A percentile compares a stretch with the other conserved stretches of the same genome.
Conservation (phyloP, 2,113 vertebrate species). For the Cochlearius cochlearius region DNA sequence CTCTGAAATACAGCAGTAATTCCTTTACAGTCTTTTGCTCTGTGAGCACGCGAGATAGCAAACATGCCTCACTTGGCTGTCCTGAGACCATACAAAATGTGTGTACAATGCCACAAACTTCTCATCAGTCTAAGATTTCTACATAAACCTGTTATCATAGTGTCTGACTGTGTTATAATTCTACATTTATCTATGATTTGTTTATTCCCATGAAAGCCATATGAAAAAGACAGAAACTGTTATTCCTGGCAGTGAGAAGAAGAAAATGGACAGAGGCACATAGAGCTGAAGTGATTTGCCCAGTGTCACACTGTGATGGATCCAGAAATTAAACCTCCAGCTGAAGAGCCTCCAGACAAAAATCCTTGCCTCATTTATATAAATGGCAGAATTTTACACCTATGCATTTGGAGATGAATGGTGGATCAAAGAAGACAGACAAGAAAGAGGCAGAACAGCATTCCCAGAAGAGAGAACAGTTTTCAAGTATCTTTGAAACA, state of each 20-base stretch:
- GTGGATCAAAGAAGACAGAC: background rate
- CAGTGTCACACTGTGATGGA: accelerated
- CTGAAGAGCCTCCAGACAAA: background rate
- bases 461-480: background rate
- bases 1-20: background rate
- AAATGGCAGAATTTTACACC: background rate
- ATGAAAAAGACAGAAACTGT: background rate
- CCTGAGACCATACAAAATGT: background rate
- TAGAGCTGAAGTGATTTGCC: background rate
- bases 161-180: background rate
- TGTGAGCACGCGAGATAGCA: background rate
- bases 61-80: background rate
- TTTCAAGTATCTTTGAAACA: background rate
- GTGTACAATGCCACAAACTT: background rate
- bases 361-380: background rate
- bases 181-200: background rate
- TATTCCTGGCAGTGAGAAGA: background rate
- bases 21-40: background rate
- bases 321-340: background rate
- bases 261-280: background rate
- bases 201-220: background rate
- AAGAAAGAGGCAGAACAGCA: background rate
- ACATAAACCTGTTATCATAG: background rate
- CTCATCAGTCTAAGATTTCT: background rate
- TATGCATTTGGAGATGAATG: background rate